Percentiles rank a stretch among this genome's conserved stretches.
Evolutionary conservation across 2,113 vertebrate genomes (phyloP).

Genomic region (Microcebus lehilahytsara): DNA sequence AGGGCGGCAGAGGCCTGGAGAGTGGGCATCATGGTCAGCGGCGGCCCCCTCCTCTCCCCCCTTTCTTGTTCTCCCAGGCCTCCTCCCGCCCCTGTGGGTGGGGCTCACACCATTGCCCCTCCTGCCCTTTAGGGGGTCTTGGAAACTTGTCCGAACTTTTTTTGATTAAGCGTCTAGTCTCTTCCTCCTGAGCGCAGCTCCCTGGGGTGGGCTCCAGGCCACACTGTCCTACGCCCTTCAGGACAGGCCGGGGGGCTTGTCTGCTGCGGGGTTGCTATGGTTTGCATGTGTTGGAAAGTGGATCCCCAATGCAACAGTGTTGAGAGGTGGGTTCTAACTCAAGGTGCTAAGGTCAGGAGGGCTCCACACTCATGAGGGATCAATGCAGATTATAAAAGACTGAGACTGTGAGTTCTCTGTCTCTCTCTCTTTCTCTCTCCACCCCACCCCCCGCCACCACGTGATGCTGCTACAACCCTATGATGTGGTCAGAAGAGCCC

Average conservation of each 20-base stretch:
- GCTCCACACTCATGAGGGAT: background rate
- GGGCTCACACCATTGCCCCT: rapidly evolving
- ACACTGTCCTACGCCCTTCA: too few relatives aligned
- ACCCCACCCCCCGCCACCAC: rapidly evolving
- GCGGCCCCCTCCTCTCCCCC: too few relatives aligned
- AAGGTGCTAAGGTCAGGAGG: background rate
- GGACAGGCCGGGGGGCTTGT: background rate
- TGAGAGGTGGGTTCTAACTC: background rate
- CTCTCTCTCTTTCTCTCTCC: too few relatives aligned
- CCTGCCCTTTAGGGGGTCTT: background rate
- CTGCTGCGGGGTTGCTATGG: background rate
- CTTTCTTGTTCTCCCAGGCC: background rate
- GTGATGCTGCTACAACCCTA: background rate
- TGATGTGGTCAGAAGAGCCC: background rate
- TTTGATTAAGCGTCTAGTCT: background rate
- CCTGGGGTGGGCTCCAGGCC: background rate
- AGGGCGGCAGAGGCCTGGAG: background rate
- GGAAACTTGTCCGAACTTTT: background rate
- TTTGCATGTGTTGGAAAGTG: background rate
- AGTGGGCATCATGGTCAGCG: background rate
- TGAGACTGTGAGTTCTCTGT: too few relatives aligned
- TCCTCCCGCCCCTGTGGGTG: background rate
- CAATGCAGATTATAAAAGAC: too few relatives aligned
- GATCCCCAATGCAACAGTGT: background rate
- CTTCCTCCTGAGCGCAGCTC: background rate